Evolutionary conservation across 2,113 vertebrate species (phyloP), one percentile per base, ranked within the genome.

Genomic region (Actenoides hombroni): DNA sequence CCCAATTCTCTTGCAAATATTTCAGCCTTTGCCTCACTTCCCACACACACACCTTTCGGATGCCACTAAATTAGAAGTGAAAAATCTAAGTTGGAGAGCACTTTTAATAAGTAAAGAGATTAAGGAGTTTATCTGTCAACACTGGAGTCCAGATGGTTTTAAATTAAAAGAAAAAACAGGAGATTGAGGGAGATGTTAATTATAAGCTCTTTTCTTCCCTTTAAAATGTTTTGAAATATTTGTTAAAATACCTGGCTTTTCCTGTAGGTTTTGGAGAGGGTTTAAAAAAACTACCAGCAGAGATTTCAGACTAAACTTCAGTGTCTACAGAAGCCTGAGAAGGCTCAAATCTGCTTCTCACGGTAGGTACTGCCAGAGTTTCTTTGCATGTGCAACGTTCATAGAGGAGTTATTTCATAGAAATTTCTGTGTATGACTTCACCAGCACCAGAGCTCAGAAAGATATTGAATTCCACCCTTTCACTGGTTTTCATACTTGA

Each of bases 91-190:
- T 96, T 94, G 83, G 87, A 96, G 77, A 94, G 86, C 53, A 44
- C 77, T 79, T 83, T 92, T 54, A 94, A 53, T 78, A 93, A 95
- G 81, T 89, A 92, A 95, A 94, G 91, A 97, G 93, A 97, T 96
- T 97, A 95, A 93, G 94, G 87, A 96, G 84, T 95, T 89, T 95
- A 79, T 97, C 96, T 96, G 95, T 97, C 96, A 97, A 96, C 97
- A 89, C 95, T 53, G 80, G 57, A 85, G 82, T 82, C 91, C 97
- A 97, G 97, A 94, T 97, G 95, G 77, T 94, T 93, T 94, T 80
- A 82, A 95, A 96, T 83, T 69, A 44, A 51, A 92, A 94, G 59
- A 13, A 90, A 96, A 96, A 96, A 70, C 74, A 94, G 74, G 46
- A 88, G 92, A 77, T 42, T 31, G 64, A 81, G 60, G 74, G 88